Conservation (phyloP, 2,113 vertebrate genomes). For the Cettia cetti region DNA sequence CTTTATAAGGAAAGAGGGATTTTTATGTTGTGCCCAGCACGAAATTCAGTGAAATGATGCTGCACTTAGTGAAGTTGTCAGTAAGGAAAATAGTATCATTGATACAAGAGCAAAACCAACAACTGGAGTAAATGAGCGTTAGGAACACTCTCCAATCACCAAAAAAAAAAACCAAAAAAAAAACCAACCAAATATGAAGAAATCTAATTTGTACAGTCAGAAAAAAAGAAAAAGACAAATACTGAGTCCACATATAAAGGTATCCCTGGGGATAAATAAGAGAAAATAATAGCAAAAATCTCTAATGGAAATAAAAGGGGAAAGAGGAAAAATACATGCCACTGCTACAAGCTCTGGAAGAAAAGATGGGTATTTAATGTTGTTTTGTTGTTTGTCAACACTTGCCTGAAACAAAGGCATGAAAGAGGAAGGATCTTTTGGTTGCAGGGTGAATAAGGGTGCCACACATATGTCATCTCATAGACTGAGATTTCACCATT, state of each 20-base stretch:
- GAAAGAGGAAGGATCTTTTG: background rate
- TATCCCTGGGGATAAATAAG: background rate
- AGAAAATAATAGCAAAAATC: background rate
- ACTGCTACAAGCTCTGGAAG: background rate
- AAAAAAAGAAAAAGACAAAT: background rate
- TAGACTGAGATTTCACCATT: background rate
- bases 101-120: background rate
- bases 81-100: background rate
- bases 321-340: background rate
- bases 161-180: background rate
- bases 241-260: background rate
- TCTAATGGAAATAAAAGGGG: background rate
- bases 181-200: background rate
- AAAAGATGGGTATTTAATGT: background rate
- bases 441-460: background rate
- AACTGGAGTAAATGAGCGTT: background rate
- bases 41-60: background rate
- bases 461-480: background rate
- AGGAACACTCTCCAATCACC: background rate
- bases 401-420: background rate
- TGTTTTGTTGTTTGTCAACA: background rate
- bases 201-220: background rate
- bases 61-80: background rate
- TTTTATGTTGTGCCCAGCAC: background rate
- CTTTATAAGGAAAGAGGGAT: background rate